Base-by-base conservation (phyloP, 2,797 vertebrate species). In the Synanceia verrucosa region DNA sequence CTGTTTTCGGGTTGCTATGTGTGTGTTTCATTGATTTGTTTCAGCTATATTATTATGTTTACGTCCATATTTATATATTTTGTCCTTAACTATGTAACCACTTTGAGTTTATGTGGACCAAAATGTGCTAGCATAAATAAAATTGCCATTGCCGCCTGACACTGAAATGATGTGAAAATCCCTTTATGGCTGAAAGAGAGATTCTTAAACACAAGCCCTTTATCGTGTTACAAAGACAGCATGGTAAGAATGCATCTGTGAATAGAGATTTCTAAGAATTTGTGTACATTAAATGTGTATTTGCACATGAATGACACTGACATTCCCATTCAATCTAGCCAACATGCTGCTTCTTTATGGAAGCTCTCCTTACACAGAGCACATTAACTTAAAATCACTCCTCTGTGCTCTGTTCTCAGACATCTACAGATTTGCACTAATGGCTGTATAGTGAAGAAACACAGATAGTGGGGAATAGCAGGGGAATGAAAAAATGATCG, bases 291-390 rank as follows among this genome's bases (percentile, higher is more conserved):
- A 70, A 79, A 58, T 53, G 47, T 75, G 51, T 64, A 85, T 87
- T 86, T 81, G 72, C 68, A 83, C 73, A 82, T 82, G 75, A 84
- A 73, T 75, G 60, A 70, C 56, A 63, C 34, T 56, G 33, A 26
- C 41, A 41, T 55, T 58, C 21, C 31, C 65, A 63, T 59, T 83
- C 36, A 66, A 7, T 63, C 36, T 9, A 33, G 71, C 50, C 74
- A 73, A 52, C 31, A 29, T 11, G 55, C 24, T 18, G 46, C 70
- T 29, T 70, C 58, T 70, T 76, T 83, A 76, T 80, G 58, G 43
- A 79, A 86, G 74, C 31, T 34, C 36, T 73, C 24, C 50, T 60
- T 57, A 55, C 4, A 4, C 78, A 31, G 29, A 67, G 29, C 1
- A 5, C 65, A 62, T 79, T 59, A 70, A 59, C 28, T 62, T 65